Conservation (phyloP, 2,888 invertebrate genomes). For the Platerodrilus igneus region DNA sequence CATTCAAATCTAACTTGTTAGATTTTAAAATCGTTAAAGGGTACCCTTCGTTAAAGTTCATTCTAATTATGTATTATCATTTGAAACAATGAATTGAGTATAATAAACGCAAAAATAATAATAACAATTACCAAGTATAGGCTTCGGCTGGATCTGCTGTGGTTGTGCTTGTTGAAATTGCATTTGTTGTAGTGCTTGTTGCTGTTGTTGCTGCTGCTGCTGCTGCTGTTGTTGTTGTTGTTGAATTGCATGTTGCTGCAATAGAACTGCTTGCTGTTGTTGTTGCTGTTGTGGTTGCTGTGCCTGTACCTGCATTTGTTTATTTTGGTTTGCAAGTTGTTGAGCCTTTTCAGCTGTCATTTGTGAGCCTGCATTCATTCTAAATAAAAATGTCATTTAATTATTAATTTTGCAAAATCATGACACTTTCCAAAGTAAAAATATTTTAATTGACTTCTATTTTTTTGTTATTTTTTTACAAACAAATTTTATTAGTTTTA, state of each 20-base stretch:
- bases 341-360: constrained; percentile 54
- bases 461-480: too few species aligned
- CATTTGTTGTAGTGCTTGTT: constrained; percentile 38
- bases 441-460: too few species aligned
- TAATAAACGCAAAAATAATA: too few species aligned
- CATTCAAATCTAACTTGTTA: too few species aligned
- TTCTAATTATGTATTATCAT: not conserved
- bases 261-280: constrained; percentile 42
- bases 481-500: too few species aligned
- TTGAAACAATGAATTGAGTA: not conserved
- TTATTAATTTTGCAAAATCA: too few species aligned
- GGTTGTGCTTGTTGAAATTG: constrained; percentile 45
- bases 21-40: too few species aligned
- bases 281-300: constrained; percentile 53
- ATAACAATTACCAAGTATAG: constrained; percentile 51
- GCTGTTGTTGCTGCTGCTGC: constrained; percentile 36
- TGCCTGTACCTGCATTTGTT: constrained; percentile 51
- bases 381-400: constrained; percentile 13
- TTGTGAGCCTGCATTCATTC: constrained; percentile 48
- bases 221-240: constrained; percentile 36
- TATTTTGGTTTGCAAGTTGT: constrained; percentile 48
- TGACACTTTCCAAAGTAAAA: constrained; percentile 47
- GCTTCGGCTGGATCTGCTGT: constrained; percentile 54
- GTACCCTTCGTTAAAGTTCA: too few species aligned
- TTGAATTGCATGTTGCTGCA: constrained; percentile 40